A percentile compares a stretch with the other conserved stretches of the same genome.
phyloP scores from a whole-genome alignment of 2,113 vertebrate species.

The Salminus brasiliensis region DNA sequence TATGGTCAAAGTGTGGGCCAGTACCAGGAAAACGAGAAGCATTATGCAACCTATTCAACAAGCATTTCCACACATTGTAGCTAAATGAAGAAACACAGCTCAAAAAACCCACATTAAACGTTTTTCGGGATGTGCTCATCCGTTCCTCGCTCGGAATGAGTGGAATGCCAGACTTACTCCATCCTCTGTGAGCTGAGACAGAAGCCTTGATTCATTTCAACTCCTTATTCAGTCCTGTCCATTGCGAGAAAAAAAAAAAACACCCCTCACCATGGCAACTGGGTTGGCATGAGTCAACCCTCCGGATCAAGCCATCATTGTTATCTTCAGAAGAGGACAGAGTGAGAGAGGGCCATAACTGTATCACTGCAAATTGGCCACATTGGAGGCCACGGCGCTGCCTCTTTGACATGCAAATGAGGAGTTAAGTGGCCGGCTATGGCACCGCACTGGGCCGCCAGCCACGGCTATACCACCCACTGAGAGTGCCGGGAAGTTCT shows the following conservation, averaged over 20 bases:
- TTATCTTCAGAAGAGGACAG: slow-evolving; percentile 69
- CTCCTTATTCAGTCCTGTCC: slow-evolving; percentile 54
- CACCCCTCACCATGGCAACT: slow-evolving; percentile 71
- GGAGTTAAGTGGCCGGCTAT: slow-evolving; percentile 69
- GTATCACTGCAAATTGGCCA: slow-evolving; percentile 78
- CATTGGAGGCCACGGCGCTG: slow-evolving; percentile 69
- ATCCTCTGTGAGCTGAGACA: slow-evolving; percentile 57
- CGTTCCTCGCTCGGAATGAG: slow-evolving; percentile 64
- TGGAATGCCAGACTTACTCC: slow-evolving; percentile 66
- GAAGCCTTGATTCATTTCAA: slow-evolving; percentile 67
- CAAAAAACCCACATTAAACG: slow-evolving; percentile 67
- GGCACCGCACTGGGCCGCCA: slow-evolving; percentile 69
- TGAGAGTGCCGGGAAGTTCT: slow-evolving; percentile 70
- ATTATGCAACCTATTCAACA: neutral
- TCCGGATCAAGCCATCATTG: slow-evolving; percentile 71
- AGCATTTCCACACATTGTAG: slow-evolving; percentile 28
- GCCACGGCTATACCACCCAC: slow-evolving; percentile 76
- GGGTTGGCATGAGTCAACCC: slow-evolving; percentile 73
- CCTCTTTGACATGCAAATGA: slow-evolving; percentile 80
- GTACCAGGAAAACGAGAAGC: neutral
- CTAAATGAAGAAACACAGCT: slow-evolving; percentile 53
- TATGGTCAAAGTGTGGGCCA: neutral
- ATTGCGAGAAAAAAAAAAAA: slow-evolving; percentile 55
- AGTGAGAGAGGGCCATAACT: slow-evolving; percentile 75
- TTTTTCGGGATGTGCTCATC: slow-evolving; percentile 65